Evolutionary conservation across 2,113 vertebrate species (phyloP).

Genomic region (Pimephales promelas): DNA sequence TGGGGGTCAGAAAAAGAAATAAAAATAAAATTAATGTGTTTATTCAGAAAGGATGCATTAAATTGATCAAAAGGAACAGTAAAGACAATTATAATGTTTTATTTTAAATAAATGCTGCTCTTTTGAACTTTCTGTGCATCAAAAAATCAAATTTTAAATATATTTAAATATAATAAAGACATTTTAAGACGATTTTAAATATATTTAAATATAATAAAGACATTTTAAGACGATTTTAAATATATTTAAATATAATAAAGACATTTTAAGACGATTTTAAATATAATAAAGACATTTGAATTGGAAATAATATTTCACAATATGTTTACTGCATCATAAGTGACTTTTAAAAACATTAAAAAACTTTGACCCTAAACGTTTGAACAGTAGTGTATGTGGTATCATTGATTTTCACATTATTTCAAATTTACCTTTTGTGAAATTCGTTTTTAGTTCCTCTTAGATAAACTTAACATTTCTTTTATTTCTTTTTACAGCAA

Average conservation of each 20-base stretch:
- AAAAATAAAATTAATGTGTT: too few species aligned
- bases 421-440: background rate
- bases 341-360: background rate
- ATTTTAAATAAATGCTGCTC: background rate
- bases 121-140: background rate
- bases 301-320: too few species aligned
- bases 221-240: too few species aligned
- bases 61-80: background rate
- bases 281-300: background rate
- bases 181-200: too few species aligned
- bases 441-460: background rate
- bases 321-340: background rate
- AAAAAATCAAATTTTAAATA: too few species aligned
- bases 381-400: background rate
- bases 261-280: background rate
- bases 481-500: conserved; percentile 57
- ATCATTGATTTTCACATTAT: background rate
- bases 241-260: background rate
- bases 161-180: too few species aligned
- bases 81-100: background rate
- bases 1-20: background rate
- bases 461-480: background rate
- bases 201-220: too few species aligned
- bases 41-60: background rate
- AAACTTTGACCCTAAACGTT: background rate